Evolutionary conservation across 2,888 invertebrate species (phyloP).

Genomic region (Ectropis crepuscularia): DNA sequence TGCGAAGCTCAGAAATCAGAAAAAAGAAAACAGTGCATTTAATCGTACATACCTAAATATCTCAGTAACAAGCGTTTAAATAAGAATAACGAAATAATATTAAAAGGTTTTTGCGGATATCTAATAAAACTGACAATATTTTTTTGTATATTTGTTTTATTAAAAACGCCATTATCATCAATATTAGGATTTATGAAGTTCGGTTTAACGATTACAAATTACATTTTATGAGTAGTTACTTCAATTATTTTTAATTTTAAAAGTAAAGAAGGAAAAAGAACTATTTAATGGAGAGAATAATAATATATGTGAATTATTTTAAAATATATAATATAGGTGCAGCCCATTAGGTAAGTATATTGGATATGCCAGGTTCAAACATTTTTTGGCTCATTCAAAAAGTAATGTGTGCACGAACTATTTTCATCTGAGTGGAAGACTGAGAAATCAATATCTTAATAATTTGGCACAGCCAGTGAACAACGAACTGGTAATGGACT

Average conservation of each 20-base stretch:
- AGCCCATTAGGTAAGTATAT: slow-evolving; percentile 53
- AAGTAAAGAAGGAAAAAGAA: slow-evolving; percentile 76
- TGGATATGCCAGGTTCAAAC: slow-evolving; percentile 21
- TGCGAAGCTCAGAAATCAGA: slow-evolving; percentile 60
- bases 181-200: slow-evolving; percentile 85
- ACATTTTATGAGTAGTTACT: slow-evolving; percentile 80
- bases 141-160: slow-evolving; percentile 84
- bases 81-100: slow-evolving; percentile 33
- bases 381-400: slow-evolving; percentile 22
- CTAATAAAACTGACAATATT: slow-evolving; percentile 76
- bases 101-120: slow-evolving; percentile 30
- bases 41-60: slow-evolving; percentile 14
- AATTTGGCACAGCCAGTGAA: slow-evolving; percentile 70
- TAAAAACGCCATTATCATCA: slow-evolving; percentile 85
- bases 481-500: slow-evolving; percentile 66
- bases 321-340: slow-evolving; percentile 54
- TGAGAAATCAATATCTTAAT: slow-evolving; percentile 52
- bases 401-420: slow-evolving; percentile 36
- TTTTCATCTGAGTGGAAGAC: slow-evolving; percentile 63
- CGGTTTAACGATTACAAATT: slow-evolving; percentile 83
- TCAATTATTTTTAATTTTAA: slow-evolving; percentile 74
- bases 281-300: slow-evolving; percentile 62
- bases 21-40: slow-evolving; percentile 50
- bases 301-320: slow-evolving; percentile 55
- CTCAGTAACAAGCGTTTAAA: slow-evolving; percentile 39